Evolutionary conservation across 2,888 invertebrate genomes (phyloP), one percentile per base, ranked within the genome.

Genomic region (Stenodema calcarata): DNA sequence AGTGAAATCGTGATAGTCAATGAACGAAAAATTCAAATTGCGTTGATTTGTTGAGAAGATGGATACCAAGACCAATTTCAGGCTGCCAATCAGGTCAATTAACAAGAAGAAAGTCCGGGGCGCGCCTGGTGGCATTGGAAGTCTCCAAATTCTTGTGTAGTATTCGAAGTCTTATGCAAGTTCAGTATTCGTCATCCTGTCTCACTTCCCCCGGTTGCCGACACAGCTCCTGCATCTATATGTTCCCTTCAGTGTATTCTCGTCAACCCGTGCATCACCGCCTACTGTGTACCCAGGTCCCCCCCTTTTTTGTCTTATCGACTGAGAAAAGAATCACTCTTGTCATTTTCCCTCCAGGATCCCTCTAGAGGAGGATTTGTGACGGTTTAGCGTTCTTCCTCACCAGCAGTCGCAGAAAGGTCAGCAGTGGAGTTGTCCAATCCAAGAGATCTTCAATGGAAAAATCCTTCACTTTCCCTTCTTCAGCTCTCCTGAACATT

Each of bases 281-380:
- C 11, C 62, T 23, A 12, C 12, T 62, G 62, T 47, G 47, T 23
- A 11, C 27, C 18, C 62, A 23, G 62, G 11, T 23, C 18, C 27
- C 23, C n/a, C n/a, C n/a, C n/a, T n/a, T n/a, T n/a, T n/a, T 62
- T 11, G 6, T 23, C 23, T 23, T 62, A 9, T 62, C 23, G 12
- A 23, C 23, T 23, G 62, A 62, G 27, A 7, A 62, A 12, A 12
- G 50, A 6, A 62, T 23, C 11, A 11, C 62, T 23, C 54, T n/a
- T 69, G n/a, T 23, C n/a, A 35, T 82, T n/a, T 62, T 82, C 73
- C n/a, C n/a, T 73, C 35, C 73, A 84, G 84, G 84, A 44, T 84
- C 84, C 1, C 47, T 84, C 30, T 84, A 84, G 84, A 84, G 16
- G 70, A 73, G 23, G 73, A 42, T 84, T 84, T 84, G n/a, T 73